Base-by-base conservation (phyloP, 2,797 vertebrate species). In the Antennarius maculatus region DNA sequence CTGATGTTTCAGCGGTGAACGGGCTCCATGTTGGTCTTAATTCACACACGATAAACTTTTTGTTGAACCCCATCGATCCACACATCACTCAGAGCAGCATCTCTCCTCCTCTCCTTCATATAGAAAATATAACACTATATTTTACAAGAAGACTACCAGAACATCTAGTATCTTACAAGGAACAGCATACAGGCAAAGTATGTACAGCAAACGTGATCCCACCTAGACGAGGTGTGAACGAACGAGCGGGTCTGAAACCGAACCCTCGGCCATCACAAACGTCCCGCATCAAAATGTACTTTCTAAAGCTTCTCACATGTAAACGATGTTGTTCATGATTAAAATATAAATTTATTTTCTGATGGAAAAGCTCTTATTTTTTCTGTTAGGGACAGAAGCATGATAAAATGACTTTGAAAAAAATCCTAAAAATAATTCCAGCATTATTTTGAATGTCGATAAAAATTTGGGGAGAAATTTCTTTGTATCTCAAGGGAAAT, bases 51-150 rank as follows among this genome's bases (percentile, higher is more conserved):
- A 2, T 54, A 49, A 43, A 65, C 23, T 31, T 14, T 58, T 6
- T 10, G 62, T 54, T 34, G 41, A 63, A 54, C 51, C 59, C 17
- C 27, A 14, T 60, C 9, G 12, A 58, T 67, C 72, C 72, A 54
- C 72, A 59, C 74, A 34, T 71, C 73, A 31, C 78, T 69, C 77
- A 31, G 80, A 84, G 89, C 86, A 85, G 84, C 85, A 74, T 78
- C 77, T 74, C 74, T 61, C 67, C 80, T 78, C 82, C 79, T 85
- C 81, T 78, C 83, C 88, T 84, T 89, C 88, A 83, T 87, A 87
- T 91, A 88, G 84, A 89, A 90, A 90, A 91, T 92, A 89, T 70
- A 92, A 89, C 88, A 92, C 86, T 89, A 88, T 88, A 88, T 87
- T 88, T 89, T 89, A 89, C 90, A 91, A 85, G 79, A 83, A 66